Base-by-base conservation (phyloP, 30 jellyfish, hydroid and myxozoan genomes). In the Catostylus mosaicus region DNA sequence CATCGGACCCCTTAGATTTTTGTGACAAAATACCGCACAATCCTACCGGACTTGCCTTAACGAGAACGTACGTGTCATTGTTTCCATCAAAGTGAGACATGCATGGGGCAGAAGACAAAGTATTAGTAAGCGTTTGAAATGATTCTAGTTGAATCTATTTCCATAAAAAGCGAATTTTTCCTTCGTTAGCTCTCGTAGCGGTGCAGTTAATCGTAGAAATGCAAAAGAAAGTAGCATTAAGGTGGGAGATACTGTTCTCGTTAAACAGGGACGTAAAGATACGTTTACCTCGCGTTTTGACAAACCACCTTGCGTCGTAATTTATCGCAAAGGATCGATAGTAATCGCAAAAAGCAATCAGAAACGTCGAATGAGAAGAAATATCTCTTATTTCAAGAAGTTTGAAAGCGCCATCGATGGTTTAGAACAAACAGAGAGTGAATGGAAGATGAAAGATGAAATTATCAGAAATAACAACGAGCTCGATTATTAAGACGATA, bases 161-260 rank as follows among this genome's bases (percentile, higher is more conserved):
- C n/a, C n/a, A n/a, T n/a, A n/a, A n/a, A n/a, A n/a, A n/a, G n/a
- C n/a, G n/a, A n/a, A n/a, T n/a, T n/a, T n/a, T n/a, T n/a, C n/a
- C n/a, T n/a, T n/a, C n/a, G n/a, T n/a, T n/a, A n/a, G n/a, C n/a
- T n/a, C n/a, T n/a, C n/a, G n/a, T n/a, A n/a, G n/a, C n/a, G n/a
- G n/a, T 33, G 88, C 88, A 43, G 67, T 56, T 52, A 31, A 80
- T 24, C 59, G 73, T 30, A 23, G 74, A 80, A 38, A 80, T 20
- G 85, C 56, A 12, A 62, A 2, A 50, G 74, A 59, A 59, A 59
- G 82, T 22, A 6, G 31, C 30, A 37, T 70, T 5, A 24, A 45
- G 18, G 61, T 70, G 11, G 82, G 82, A 1, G 66, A 70, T 40
- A 34, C 82, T 18, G 82, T 70, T 70, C 82, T 43, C 30, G 67